These are phyloP conservation scores for Thecocarcelia acutangulata DNA, from an alignment of 2,888 invertebrate species.

Conservation along the genomic window DNA sequence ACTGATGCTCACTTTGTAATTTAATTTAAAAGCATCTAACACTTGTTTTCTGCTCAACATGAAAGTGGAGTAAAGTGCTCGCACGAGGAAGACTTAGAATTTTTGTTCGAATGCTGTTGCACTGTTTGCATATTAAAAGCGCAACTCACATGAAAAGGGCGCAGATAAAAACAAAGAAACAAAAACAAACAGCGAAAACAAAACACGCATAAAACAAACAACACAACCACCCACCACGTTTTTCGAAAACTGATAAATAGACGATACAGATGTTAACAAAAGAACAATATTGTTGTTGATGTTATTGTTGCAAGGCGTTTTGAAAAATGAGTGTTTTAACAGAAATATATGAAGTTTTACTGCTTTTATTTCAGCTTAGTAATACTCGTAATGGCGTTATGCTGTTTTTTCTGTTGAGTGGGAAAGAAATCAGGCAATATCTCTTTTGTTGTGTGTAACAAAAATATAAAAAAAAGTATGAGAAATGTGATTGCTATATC, in stretches of 20 bases:
- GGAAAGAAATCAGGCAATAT: too few species aligned
- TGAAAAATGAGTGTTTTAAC: constrained; percentile 13
- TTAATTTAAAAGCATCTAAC: not conserved
- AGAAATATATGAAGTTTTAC: not conserved
- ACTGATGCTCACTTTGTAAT: not conserved
- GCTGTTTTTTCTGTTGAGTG: not conserved
- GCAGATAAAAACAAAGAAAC: constrained; percentile 24
- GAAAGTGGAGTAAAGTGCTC: not conserved
- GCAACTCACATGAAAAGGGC: constrained; percentile 25
- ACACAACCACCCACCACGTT: not conserved
- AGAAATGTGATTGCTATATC: too few species aligned
- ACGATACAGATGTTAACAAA: constrained; percentile 14
- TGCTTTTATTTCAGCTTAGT: not conserved
- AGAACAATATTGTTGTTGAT: constrained; percentile 10
- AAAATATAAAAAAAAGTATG: too few species aligned
- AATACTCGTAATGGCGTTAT: not conserved
- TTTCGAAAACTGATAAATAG: not conserved
- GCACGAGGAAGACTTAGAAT: not conserved
- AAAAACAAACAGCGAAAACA: not conserved
- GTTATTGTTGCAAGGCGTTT: constrained; percentile 7
- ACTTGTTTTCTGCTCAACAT: not conserved
- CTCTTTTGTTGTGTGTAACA: too few species aligned
- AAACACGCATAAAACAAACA: not conserved
- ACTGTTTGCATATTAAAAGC: constrained; percentile 14
- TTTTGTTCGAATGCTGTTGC: constrained; percentile 1